These are phyloP conservation scores for Apostichopus californicus DNA, from an alignment of 35 echinoderm and acorn worm species.

Conservation along the genomic window DNA sequence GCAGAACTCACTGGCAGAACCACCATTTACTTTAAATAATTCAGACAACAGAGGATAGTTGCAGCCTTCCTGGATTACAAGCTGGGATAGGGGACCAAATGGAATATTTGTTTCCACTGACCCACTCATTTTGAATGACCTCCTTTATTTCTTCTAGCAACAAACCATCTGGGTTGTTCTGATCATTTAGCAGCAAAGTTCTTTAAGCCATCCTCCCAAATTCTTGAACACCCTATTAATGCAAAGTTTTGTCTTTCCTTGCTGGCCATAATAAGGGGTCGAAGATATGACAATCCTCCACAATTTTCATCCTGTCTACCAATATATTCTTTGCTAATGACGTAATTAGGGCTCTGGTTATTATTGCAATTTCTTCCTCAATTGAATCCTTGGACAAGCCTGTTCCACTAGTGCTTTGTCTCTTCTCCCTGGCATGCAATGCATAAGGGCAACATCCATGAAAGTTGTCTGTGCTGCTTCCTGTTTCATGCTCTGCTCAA, in stretches of 20 bases:
- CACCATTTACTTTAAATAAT: too few species aligned
- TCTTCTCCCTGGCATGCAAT: background rate
- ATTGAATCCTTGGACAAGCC: background rate
- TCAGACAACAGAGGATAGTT: too few species aligned
- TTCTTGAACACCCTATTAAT: background rate
- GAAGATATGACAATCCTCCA: conserved; percentile 14
- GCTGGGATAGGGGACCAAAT: too few species aligned
- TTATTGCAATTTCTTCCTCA: background rate
- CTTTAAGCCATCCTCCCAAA: too few species aligned
- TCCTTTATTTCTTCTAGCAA: too few species aligned
- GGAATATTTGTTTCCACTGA: too few species aligned
- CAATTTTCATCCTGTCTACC: background rate
- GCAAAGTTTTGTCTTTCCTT: background rate
- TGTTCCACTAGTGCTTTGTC: background rate
- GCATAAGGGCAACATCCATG: background rate
- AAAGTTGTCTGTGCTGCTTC: background rate
- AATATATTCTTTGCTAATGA: background rate
- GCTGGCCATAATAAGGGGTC: background rate
- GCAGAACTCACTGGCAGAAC: too few species aligned
- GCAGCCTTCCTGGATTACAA: too few species aligned
- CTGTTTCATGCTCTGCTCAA: background rate
- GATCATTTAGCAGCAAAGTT: too few species aligned
- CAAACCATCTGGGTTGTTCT: too few species aligned
- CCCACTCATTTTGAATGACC: too few species aligned
- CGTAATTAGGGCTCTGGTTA: background rate